phyloP scores from a whole-genome alignment of 1,140 invertebrate species.

The Drosophila pseudoananassae region DNA sequence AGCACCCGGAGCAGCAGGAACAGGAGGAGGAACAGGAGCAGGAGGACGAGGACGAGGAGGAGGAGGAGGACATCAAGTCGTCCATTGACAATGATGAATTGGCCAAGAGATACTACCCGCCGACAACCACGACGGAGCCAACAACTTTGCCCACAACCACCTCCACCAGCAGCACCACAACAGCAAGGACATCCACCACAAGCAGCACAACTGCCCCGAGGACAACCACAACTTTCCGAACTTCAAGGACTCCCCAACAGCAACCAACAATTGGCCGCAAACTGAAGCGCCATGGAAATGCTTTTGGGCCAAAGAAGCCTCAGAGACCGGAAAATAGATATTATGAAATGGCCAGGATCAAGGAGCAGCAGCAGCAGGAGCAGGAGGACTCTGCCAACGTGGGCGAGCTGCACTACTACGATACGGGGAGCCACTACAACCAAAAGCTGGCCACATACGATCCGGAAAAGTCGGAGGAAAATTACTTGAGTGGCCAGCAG shows the following conservation, averaged over 20 bases:
- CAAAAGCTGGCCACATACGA: conserved; percentile 23
- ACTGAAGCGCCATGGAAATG: conserved; percentile 54
- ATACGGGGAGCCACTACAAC: conserved; percentile 16
- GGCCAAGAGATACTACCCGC: conserved; percentile 24
- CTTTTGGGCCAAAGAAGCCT: conserved; percentile 7
- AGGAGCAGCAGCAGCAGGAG: conserved; percentile 6
- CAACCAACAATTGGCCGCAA: conserved; percentile 48
- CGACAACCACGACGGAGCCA: conserved; percentile 5
- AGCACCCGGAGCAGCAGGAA: neutral
- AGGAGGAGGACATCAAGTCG: conserved; percentile 51
- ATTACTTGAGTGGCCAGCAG: conserved; percentile 35
- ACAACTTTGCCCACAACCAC: neutral
- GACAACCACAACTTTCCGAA: conserved; percentile 11
- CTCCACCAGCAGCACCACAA: conserved; percentile 14
- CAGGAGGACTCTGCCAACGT: conserved; percentile 15
- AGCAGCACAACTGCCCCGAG: conserved; percentile 13
- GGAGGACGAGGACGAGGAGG: neutral
- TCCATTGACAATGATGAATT: conserved; percentile 69
- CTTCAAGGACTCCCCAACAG: conserved; percentile 1
- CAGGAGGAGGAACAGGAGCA: neutral
- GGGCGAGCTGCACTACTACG: conserved; percentile 61
- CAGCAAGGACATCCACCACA: conserved; percentile 9
- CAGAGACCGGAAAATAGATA: conserved; percentile 13
- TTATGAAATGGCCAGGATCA: conserved; percentile 35
- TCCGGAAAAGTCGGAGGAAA: conserved; percentile 30